phyloP scores from a whole-genome alignment of 2,113 vertebrate species.

The Pseudorasbora parva region DNA sequence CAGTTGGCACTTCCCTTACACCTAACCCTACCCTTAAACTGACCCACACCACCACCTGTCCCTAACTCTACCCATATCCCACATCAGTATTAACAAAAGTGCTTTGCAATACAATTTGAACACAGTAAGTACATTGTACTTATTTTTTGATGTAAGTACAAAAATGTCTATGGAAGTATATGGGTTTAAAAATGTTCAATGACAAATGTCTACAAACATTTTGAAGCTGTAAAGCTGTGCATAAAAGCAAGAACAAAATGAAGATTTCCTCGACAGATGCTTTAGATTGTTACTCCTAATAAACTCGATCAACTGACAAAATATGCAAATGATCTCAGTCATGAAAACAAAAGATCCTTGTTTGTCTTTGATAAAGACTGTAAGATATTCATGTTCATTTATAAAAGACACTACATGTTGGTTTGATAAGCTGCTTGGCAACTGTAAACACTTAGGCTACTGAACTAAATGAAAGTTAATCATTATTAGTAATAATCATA shows the following conservation, averaged over 20 bases:
- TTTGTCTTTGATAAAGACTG: not conserved
- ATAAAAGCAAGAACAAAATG: not conserved
- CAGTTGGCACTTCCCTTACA: no score
- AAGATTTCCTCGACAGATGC: conserved; percentile 59
- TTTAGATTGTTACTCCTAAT: conserved; percentile 60
- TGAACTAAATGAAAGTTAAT: not conserved
- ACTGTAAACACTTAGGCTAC: not conserved
- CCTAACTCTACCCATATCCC: no score
- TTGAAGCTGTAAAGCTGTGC: not conserved
- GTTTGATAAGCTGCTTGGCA: not conserved
- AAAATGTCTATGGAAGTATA: not conserved
- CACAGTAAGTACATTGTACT: no score
- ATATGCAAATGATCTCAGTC: conserved; percentile 1
- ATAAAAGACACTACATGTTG: not conserved
- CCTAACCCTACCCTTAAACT: no score
- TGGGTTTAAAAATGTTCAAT: not conserved
- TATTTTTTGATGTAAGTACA: no score
- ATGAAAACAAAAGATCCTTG: not conserved
- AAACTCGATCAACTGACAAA: not conserved
- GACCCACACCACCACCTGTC: no score
- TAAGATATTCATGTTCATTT: not conserved
- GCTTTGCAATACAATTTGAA: no score
- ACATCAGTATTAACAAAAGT: no score
- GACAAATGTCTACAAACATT: not conserved
- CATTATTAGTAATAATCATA: not conserved